phyloP scores from a whole-genome alignment of 2,113 vertebrate genomes.

The Ctenomys sociabilis region DNA sequence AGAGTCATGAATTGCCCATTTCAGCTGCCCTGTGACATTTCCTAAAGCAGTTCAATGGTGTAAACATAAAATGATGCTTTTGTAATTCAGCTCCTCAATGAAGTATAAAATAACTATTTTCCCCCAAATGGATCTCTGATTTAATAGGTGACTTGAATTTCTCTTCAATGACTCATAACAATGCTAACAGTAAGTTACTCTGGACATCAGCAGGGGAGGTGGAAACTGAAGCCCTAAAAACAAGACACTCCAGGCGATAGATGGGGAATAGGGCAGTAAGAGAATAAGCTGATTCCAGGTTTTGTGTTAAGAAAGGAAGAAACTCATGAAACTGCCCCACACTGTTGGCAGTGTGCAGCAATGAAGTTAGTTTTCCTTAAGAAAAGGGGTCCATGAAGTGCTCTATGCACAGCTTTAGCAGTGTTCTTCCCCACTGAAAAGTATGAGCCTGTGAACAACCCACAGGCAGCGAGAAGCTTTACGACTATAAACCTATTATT shows the following conservation, averaged over 20 bases:
- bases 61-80: constrained; percentile 65
- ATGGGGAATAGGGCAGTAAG: neutral
- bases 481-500: constrained; percentile 82
- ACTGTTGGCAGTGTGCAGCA: constrained; percentile 71
- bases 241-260: neutral
- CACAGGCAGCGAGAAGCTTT: constrained; percentile 79
- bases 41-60: constrained; percentile 45
- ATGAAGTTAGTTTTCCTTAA: constrained; percentile 79
- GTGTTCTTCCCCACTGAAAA: constrained; percentile 79
- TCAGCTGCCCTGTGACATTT: constrained; percentile 17
- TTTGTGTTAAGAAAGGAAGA: constrained; percentile 71
- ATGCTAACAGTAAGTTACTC: constrained; percentile 36
- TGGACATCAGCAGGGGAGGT: neutral
- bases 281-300: neutral
- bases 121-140: constrained; percentile 55
- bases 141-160: constrained; percentile 69
- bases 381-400: constrained; percentile 74
- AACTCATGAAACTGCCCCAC: constrained; percentile 77
- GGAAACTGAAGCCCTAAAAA: neutral
- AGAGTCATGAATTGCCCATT: neutral
- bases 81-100: constrained; percentile 61
- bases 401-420: constrained; percentile 75
- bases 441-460: constrained; percentile 81
- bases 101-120: constrained; percentile 71
- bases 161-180: constrained; percentile 60